Base-by-base conservation (phyloP, 2,797 vertebrate species). In the Rhinogobio ventralis region DNA sequence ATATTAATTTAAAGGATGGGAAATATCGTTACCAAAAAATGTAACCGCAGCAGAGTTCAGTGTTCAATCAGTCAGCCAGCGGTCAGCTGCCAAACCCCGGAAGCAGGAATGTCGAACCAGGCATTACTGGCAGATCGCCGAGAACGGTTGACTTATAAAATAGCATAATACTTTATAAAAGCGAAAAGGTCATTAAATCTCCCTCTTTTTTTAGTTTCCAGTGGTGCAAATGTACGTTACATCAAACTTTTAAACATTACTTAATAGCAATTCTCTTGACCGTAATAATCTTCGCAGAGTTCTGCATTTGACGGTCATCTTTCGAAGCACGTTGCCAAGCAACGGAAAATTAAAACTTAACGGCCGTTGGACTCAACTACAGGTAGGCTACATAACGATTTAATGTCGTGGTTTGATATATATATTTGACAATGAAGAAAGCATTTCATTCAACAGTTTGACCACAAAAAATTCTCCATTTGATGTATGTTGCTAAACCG, bases 81-180 rank as follows among this genome's bases (percentile, higher is more conserved):
- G 33, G 8, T 76, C 64, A 64, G 76, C 67, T 79, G 73, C 67
- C 82, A 53, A 79, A 74, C 14, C 83, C 76, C 83, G 83, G 83
- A 80, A 80, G 55, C 30, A 28, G 83, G 55, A 79, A 62, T 9
- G 42, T 69, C 57, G 66, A 79, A 20, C 17, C 83, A 85, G 83
- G 17, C 83, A 85, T 80, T 73, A 79, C 83, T 73, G n/a, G n/a
- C 30, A 66, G 83, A 85, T 79, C 30, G 17, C 76, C 45, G 83
- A 85, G 68, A 30, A 51, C 25, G 25, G 17, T 49, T 45, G 45
- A 19, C 5, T 64, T 51, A 39, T 80, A 10, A 67, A 36, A 53
- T 2, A 36, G 33, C 42, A 13, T 13, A 5, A 0, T 2, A 49
- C 1, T 49, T 33, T 8, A 68, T 17, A 36, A 36, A 79, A 28